Conservation (phyloP, 1,140 invertebrate genomes). For the Tetragonula clypearis region DNA sequence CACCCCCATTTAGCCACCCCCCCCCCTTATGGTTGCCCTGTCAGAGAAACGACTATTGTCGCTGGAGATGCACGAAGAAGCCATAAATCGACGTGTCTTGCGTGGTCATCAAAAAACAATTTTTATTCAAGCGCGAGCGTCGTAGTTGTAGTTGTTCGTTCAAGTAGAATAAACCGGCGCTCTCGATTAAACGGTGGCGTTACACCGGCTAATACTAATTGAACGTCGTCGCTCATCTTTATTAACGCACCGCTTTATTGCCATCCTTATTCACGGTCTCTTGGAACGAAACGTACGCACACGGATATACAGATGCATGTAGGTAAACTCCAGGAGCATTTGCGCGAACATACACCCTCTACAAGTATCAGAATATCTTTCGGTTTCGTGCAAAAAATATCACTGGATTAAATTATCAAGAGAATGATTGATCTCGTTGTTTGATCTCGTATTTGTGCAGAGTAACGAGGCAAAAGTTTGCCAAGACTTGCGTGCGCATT, state of each 20-base stretch:
- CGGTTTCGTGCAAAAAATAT: not conserved
- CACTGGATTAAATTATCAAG: not conserved
- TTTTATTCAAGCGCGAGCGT: not conserved
- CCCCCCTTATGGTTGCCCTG: no score
- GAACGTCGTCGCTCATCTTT: slow-evolving; percentile 63
- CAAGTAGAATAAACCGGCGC: slow-evolving; percentile 45
- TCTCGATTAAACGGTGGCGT: slow-evolving; percentile 51
- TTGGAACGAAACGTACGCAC: not conserved
- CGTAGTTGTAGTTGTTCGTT: slow-evolving; percentile 21
- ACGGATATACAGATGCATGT: not conserved
- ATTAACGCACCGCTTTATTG: slow-evolving; percentile 35
- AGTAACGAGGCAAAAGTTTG: not conserved
- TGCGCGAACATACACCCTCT: slow-evolving; percentile 9
- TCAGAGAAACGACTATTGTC: not conserved
- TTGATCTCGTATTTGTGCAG: no score
- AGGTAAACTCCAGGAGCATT: slow-evolving; percentile 31
- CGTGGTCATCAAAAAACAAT: not conserved
- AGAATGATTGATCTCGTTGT: not conserved
- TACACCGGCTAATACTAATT: slow-evolving; percentile 57
- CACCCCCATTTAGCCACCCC: no score
- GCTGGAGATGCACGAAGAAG: not conserved
- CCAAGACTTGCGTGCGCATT: no score
- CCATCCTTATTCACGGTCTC: not conserved
- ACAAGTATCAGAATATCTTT: not conserved
- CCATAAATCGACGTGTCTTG: not conserved